phyloP scores from a whole-genome alignment of 2,113 vertebrate genomes.

The Thamnophis sirtalis region DNA sequence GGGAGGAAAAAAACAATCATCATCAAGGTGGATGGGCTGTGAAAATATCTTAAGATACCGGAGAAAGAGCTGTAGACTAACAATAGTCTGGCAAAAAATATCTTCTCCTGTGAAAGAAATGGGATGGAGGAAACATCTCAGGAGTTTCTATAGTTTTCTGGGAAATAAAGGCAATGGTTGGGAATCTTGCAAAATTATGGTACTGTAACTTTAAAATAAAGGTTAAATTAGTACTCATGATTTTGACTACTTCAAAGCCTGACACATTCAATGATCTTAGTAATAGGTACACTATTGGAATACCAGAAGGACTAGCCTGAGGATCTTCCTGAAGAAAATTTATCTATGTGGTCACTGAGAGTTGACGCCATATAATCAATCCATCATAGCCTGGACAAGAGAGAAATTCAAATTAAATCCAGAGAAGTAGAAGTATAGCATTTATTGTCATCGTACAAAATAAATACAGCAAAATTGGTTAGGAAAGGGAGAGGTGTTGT shows the following conservation, averaged over 20 bases:
- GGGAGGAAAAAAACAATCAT: background rate
- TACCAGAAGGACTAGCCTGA: background rate
- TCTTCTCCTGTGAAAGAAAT: background rate
- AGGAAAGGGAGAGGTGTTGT: background rate
- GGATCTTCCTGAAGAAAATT: background rate
- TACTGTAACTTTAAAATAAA: background rate
- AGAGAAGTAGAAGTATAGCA: background rate
- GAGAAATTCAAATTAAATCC: background rate
- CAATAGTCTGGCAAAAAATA: background rate
- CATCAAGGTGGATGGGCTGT: background rate
- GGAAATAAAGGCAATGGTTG: background rate
- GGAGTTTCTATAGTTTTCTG: background rate
- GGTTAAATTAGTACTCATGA: background rate
- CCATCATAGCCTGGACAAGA: background rate
- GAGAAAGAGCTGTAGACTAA: background rate
- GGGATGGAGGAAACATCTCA: background rate
- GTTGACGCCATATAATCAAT: background rate
- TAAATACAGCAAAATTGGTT: too few species aligned
- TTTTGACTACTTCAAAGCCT: background rate
- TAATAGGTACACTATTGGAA: background rate
- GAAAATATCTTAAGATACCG: background rate
- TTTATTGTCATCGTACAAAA: too few species aligned
- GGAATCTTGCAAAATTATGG: background rate
- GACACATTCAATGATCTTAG: background rate
- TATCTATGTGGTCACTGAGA: background rate